Conservation (phyloP, 2,113 vertebrate genomes). For the Ibidorhyncha struthersii region DNA sequence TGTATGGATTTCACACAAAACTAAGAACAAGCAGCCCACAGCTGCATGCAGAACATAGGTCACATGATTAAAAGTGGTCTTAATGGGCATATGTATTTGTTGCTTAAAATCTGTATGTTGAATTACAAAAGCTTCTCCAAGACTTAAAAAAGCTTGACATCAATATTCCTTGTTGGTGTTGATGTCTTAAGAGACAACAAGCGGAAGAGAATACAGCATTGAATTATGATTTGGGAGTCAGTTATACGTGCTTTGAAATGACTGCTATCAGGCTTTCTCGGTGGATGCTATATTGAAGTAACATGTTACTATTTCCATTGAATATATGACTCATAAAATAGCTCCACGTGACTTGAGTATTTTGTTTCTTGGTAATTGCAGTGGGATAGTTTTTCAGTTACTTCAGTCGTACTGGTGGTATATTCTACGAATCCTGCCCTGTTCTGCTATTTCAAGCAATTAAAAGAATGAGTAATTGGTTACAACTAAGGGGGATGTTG, state of each 20-base stretch:
- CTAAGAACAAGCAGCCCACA: neutral
- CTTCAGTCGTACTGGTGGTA: neutral
- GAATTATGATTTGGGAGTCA: neutral
- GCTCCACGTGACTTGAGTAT: accelerated
- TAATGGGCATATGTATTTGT: neutral
- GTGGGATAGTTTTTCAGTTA: neutral
- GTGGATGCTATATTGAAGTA: neutral
- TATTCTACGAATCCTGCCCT: neutral
- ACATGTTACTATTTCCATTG: neutral
- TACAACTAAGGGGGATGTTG: neutral
- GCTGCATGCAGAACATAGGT: neutral
- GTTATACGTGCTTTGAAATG: neutral
- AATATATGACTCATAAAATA: neutral
- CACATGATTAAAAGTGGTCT: neutral
- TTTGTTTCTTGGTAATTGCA: neutral
- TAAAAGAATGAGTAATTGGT: neutral
- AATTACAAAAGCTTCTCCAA: neutral
- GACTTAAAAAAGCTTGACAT: neutral
- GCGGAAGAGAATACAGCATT: neutral
- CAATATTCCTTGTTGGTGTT: neutral
- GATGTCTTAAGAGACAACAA: neutral
- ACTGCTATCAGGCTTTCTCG: neutral
- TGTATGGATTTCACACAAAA: neutral
- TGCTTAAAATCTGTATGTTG: neutral
- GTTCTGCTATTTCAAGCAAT: neutral